phyloP scores from a whole-genome alignment of 2,888 invertebrate species.

The Macaria notata region DNA sequence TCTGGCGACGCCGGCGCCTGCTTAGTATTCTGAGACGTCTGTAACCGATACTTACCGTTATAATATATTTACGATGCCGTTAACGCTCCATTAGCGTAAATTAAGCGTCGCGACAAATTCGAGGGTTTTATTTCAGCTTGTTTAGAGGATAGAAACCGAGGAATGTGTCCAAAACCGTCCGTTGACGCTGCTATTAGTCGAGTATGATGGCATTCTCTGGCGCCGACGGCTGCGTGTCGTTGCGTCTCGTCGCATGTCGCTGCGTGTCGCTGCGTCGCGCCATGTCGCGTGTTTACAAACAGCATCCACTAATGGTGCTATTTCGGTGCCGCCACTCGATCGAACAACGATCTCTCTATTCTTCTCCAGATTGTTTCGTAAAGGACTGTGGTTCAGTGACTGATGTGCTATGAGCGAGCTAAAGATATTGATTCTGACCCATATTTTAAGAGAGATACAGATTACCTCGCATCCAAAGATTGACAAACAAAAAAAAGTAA shows the following conservation, averaged over 20 bases:
- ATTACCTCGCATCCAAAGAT: no score
- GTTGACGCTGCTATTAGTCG: slow-evolving; percentile 9
- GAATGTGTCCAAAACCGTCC: slow-evolving; percentile 50
- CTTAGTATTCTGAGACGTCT: slow-evolving; percentile 17
- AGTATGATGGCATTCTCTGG: slow-evolving; percentile 20
- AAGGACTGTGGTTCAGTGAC: slow-evolving; percentile 6
- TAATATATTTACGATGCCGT: slow-evolving; percentile 58
- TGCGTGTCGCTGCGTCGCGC: no score
- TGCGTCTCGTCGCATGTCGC: slow-evolving; percentile 24
- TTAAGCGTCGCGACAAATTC: slow-evolving; percentile 66
- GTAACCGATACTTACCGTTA: slow-evolving; percentile 47
- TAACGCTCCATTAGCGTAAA: slow-evolving; percentile 74
- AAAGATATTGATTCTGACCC: no score
- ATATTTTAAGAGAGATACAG: no score
- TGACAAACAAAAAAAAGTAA: no score
- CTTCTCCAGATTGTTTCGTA: slow-evolving; percentile 29
- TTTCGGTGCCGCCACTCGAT: slow-evolving; percentile 43
- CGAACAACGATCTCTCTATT: slow-evolving; percentile 30
- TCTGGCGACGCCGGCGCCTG: slow-evolving; percentile 9
- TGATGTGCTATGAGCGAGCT: not conserved
- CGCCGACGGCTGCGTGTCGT: slow-evolving; percentile 30
- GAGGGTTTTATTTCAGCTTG: slow-evolving; percentile 47
- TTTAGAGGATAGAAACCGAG: slow-evolving; percentile 50
- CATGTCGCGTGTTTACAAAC: slow-evolving; percentile 61
- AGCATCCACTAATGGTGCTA: slow-evolving; percentile 65